These are phyloP conservation scores for Gorsachius goisagi DNA, from an alignment of 2,113 vertebrate genomes.

Conservation along the genomic window DNA sequence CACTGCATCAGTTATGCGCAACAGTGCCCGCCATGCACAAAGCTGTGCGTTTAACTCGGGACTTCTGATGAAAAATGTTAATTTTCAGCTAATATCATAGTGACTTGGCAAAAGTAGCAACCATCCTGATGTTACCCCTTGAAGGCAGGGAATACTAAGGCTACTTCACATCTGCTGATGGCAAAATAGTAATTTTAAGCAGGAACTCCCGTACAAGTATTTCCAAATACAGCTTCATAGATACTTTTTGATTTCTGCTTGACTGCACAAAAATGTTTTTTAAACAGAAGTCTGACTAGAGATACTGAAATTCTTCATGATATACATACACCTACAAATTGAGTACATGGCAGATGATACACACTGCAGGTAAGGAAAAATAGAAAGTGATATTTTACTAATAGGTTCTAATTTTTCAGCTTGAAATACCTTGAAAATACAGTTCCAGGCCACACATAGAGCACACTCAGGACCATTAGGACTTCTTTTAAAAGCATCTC, in stretches of 20 bases:
- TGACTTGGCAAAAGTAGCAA: background rate
- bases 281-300: background rate
- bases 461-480: background rate
- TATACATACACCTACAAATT: background rate
- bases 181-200: background rate
- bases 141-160: background rate
- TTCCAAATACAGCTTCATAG: background rate
- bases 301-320: background rate
- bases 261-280: background rate
- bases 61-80: background rate
- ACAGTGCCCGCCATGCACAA: background rate
- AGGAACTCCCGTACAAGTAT: background rate
- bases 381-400: background rate
- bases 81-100: background rate
- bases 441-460: background rate
- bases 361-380: background rate
- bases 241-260: background rate
- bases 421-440: background rate
- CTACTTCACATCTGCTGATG: background rate
- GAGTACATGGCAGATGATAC: background rate
- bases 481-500: background rate
- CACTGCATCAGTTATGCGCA: accelerated
- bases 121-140: background rate
- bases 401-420: background rate
- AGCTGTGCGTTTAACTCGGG: accelerated